Conservation (phyloP, 1,140 invertebrate species). For the Brachionus manjavacas region DNA sequence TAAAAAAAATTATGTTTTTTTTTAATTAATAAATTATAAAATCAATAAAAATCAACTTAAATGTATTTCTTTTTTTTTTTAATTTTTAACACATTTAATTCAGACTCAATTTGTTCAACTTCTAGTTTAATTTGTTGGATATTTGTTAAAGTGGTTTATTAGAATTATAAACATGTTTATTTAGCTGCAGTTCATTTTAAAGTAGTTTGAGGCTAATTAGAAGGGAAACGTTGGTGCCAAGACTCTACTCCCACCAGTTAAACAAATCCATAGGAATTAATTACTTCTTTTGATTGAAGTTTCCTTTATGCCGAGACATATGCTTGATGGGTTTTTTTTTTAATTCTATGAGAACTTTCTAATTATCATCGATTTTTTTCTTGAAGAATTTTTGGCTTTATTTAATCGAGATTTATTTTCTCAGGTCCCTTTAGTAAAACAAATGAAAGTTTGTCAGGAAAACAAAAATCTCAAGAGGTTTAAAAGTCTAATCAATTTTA, state of each 20-base stretch:
- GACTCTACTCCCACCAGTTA: not conserved
- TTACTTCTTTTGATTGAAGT: not conserved
- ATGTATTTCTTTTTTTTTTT: not conserved
- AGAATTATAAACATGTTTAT: too few species aligned
- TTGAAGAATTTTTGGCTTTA: not conserved
- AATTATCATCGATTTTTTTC: not conserved
- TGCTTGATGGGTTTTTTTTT: not conserved
- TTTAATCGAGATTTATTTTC: not conserved
- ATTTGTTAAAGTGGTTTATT: too few species aligned
- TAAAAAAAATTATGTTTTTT: not conserved
- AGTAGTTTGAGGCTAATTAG: too few species aligned
- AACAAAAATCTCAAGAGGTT: too few species aligned
- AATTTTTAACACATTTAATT: not conserved
- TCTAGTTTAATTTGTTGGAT: too few species aligned
- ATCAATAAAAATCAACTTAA: not conserved
- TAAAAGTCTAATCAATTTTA: too few species aligned
- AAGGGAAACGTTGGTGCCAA: too few species aligned
- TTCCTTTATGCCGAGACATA: not conserved
- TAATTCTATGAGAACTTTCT: not conserved
- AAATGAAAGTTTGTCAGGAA: not conserved
- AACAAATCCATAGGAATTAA: not conserved
- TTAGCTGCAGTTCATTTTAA: too few species aligned
- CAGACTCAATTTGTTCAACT: not conserved
- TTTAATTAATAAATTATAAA: not conserved
- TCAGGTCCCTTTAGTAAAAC: not conserved